Conservation (phyloP, 2,797 vertebrate genomes). For the Buphagus erythrorhynchus region DNA sequence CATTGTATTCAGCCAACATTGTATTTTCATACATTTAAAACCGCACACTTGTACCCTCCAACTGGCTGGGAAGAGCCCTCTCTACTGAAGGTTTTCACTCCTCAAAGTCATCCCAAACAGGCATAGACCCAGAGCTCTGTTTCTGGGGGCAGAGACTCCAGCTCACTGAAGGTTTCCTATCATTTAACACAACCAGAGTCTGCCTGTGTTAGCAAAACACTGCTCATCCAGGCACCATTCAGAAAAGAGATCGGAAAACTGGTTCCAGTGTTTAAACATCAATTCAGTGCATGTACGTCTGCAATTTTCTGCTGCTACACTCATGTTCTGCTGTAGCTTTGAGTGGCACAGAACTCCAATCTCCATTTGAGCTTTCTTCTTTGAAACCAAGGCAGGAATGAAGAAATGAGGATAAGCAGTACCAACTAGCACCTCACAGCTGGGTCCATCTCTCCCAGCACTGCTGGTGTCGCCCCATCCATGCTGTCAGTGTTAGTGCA, state of each 20-base stretch:
- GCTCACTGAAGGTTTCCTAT: neutral
- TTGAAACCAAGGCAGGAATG: neutral
- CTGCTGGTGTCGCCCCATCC: neutral
- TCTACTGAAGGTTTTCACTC: neutral
- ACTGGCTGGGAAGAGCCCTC: neutral
- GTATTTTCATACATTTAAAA: neutral
- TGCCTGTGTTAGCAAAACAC: neutral
- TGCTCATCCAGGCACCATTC: neutral
- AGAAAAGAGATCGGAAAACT: neutral
- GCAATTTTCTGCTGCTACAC: neutral
- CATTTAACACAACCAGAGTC: neutral
- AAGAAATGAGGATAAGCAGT: neutral
- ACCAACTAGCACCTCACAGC: neutral
- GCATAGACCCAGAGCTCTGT: neutral
- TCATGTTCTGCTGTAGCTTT: neutral
- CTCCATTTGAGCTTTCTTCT: neutral
- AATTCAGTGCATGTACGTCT: fast-evolving
- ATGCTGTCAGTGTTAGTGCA: fast-evolving
- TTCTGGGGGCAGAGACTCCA: neutral
- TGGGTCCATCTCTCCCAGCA: neutral
- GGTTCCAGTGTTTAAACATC: neutral
- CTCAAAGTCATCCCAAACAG: neutral
- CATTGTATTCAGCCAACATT: neutral
- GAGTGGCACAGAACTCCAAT: neutral
- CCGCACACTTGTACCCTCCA: fast-evolving